phyloP scores from a whole-genome alignment of 2,888 invertebrate genomes.

The Platycnemis pennipes region DNA sequence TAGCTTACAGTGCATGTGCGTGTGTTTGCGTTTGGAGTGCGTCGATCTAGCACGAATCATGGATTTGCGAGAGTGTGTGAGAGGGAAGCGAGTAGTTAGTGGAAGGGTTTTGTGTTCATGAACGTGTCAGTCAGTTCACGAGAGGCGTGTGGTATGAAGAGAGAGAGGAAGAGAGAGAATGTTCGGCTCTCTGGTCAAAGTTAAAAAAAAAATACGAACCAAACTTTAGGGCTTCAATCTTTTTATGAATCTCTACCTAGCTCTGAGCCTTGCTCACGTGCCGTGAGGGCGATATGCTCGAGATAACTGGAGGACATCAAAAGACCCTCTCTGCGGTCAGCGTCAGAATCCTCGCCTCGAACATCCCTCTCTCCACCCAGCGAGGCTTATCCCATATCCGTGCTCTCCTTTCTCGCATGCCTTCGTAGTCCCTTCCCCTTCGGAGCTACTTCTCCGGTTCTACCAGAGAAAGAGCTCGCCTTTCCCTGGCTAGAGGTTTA shows the following conservation, averaged over 20 bases:
- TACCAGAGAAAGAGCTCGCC: no score
- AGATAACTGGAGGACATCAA: conserved; percentile 13
- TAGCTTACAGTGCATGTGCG: neutral
- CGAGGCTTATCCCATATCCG: neutral
- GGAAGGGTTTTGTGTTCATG: neutral
- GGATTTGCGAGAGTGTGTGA: neutral
- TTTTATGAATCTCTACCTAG: neutral
- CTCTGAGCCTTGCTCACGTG: neutral
- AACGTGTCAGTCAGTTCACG: neutral
- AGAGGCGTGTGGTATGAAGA: neutral
- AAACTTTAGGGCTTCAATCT: neutral
- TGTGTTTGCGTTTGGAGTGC: neutral
- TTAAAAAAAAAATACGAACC: neutral
- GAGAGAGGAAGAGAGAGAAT: neutral
- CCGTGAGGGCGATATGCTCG: conserved; percentile 30
- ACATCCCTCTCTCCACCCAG: neutral
- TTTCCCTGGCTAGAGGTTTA: no score
- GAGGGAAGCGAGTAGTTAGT: neutral
- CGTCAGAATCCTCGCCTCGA: neutral
- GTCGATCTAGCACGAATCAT: neutral
- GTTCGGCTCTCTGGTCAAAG: conserved; percentile 15
- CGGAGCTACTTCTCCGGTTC: no score
- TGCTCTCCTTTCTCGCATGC: neutral
- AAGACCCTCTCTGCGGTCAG: conserved; percentile 44
- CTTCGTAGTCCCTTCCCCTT: neutral